A percentile compares a stretch with the other conserved stretches of the same genome.
Conservation (phyloP, 2,797 vertebrate genomes). For the Gadopsis bispinosus region DNA sequence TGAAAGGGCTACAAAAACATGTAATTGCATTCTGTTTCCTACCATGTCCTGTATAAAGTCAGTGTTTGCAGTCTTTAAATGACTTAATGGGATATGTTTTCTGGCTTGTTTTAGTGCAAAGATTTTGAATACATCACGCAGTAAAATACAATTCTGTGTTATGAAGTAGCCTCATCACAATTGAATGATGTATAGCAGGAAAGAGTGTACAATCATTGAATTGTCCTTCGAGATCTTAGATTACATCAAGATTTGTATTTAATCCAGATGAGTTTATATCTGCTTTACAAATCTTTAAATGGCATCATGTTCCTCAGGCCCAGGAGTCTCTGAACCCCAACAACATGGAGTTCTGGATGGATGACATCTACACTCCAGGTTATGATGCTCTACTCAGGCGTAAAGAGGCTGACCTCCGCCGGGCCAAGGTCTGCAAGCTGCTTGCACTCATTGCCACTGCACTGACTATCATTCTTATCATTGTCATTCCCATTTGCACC, state of each 20-base stretch:
- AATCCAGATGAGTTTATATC: neutral
- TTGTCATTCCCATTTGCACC: slow-evolving; percentile 93
- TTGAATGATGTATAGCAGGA: neutral
- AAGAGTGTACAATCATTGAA: neutral
- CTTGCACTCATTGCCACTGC: slow-evolving; percentile 87
- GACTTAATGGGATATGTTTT: neutral
- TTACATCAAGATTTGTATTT: neutral
- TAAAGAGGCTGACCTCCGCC: slow-evolving; percentile 91
- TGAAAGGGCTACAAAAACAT: neutral
- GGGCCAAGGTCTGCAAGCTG: slow-evolving; percentile 93
- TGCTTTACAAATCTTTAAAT: slow-evolving; percentile 23
- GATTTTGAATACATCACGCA: neutral
- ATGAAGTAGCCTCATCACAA: neutral
- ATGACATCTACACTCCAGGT: slow-evolving; percentile 94
- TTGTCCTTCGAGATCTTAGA: neutral
- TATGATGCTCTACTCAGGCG: slow-evolving; percentile 92
- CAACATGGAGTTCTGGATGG: slow-evolving; percentile 97
- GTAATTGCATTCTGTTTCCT: neutral
- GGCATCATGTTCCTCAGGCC: slow-evolving; percentile 73
- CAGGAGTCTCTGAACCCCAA: slow-evolving; percentile 95
- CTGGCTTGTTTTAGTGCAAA: neutral
- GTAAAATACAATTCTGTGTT: neutral
- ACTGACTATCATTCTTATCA: slow-evolving; percentile 90
- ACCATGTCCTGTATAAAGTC: neutral
- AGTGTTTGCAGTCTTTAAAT: neutral